Conservation (phyloP, 2,113 vertebrate genomes). For the Sinocyclocheilus anophthalmus region DNA sequence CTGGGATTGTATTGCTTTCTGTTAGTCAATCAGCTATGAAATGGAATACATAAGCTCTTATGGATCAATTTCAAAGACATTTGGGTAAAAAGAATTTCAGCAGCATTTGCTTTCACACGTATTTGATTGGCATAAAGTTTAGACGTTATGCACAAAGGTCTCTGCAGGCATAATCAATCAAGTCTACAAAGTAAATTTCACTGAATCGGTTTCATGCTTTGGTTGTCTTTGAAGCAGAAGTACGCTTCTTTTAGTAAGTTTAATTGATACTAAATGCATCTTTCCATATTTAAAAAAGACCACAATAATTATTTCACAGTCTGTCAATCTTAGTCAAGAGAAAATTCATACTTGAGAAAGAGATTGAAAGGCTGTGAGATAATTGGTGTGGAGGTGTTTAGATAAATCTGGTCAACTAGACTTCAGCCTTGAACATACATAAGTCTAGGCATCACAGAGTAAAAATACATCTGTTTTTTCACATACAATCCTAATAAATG, state of each 20-base stretch:
- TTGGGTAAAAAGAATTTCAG: background rate
- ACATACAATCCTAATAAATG: background rate
- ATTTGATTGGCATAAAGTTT: constrained; percentile 18
- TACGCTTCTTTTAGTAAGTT: background rate
- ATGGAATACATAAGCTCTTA: background rate
- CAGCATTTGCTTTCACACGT: background rate
- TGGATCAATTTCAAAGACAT: background rate
- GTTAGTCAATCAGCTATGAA: constrained; percentile 32
- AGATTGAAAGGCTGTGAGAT: background rate
- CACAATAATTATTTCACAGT: background rate
- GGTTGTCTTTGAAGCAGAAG: background rate
- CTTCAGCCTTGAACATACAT: background rate
- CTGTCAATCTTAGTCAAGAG: background rate
- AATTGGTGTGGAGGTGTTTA: background rate
- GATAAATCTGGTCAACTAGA: constrained; percentile 12
- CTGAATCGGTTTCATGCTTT: background rate
- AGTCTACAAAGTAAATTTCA: background rate
- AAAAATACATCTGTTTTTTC: background rate
- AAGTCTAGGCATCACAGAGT: background rate
- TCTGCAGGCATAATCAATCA: background rate
- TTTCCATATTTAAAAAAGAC: background rate
- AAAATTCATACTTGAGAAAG: background rate
- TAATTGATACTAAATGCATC: background rate
- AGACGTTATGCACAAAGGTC: background rate
- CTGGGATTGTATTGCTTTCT: constrained; percentile 17